Evolutionary conservation across 2,113 vertebrate species (phyloP).

Genomic region (Macrotis lagotis): DNA sequence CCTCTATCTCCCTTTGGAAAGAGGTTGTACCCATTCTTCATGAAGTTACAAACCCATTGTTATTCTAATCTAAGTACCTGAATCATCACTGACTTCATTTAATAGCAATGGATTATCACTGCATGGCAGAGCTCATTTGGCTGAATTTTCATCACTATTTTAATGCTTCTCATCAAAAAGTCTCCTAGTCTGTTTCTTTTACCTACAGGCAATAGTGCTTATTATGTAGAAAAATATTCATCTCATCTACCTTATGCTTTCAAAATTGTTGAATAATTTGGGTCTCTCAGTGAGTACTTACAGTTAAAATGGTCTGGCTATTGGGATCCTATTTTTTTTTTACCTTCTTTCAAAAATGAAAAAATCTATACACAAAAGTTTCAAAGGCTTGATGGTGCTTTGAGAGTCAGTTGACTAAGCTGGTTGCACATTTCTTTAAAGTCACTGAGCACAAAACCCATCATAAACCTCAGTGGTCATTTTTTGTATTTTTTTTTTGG

Average conservation of each 20-base stretch:
- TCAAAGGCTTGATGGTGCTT: background rate
- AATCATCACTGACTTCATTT: background rate
- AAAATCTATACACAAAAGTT: background rate
- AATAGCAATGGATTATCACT: background rate
- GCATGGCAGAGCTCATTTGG: background rate
- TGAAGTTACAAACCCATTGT: background rate
- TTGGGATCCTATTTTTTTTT: background rate
- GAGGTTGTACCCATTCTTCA: background rate
- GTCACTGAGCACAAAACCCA: background rate
- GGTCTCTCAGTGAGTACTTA: background rate
- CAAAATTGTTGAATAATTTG: background rate
- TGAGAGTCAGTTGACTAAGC: background rate
- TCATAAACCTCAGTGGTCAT: too few relatives aligned
- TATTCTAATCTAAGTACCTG: background rate
- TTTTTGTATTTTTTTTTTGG: too few relatives aligned
- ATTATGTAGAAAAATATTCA: background rate
- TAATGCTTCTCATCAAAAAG: background rate
- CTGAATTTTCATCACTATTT: background rate
- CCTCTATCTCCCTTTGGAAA: background rate
- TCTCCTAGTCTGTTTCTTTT: background rate
- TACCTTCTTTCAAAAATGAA: background rate
- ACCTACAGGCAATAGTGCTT: background rate
- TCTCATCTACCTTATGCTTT: background rate
- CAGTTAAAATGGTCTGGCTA: background rate
- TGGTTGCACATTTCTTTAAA: background rate